A percentile compares a stretch with the other conserved stretches of the same genome.
These are phyloP conservation scores for Papilio protenor DNA, from an alignment of 2,888 invertebrate species.

Conservation along the genomic window DNA sequence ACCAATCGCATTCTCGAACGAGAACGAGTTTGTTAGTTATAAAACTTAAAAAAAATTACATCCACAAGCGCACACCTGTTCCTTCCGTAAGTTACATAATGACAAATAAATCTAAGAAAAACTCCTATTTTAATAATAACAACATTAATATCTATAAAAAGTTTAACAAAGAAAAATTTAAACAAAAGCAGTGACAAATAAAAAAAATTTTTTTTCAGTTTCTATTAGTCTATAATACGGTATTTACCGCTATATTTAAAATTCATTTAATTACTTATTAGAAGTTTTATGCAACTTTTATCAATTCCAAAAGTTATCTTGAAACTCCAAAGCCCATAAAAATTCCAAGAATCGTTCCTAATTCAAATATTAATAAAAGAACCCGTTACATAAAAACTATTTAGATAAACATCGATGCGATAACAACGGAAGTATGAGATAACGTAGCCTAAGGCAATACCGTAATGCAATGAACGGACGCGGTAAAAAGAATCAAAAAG, in stretches of 20 bases:
- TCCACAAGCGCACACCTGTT: background rate
- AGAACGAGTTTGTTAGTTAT: slow-evolving; percentile 21
- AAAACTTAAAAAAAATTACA: slow-evolving; percentile 20
- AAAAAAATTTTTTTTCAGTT: too few species aligned
- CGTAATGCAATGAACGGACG: slow-evolving; percentile 57
- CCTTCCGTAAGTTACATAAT: slow-evolving; percentile 28
- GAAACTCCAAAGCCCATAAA: slow-evolving; percentile 18
- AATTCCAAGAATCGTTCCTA: slow-evolving; percentile 11
- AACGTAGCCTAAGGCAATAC: slow-evolving; percentile 60
- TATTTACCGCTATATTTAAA: background rate
- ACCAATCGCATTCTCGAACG: slow-evolving; percentile 23
- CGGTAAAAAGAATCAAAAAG: slow-evolving; percentile 57
- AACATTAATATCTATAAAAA: background rate
- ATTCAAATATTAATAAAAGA: slow-evolving; percentile 30
- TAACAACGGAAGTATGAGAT: slow-evolving; percentile 67
- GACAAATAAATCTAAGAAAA: background rate
- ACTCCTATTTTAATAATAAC: background rate
- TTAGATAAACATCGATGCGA: slow-evolving; percentile 58
- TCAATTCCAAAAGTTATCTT: background rate
- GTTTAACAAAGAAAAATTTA: background rate
- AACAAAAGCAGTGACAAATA: background rate
- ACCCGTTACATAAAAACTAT: slow-evolving; percentile 35
- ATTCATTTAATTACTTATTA: background rate
- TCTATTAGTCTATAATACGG: too few species aligned
- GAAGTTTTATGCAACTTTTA: background rate